These are phyloP conservation scores for Rousettus madagascariensis DNA, from an alignment of 2,797 vertebrate species.

Conservation along the genomic window DNA sequence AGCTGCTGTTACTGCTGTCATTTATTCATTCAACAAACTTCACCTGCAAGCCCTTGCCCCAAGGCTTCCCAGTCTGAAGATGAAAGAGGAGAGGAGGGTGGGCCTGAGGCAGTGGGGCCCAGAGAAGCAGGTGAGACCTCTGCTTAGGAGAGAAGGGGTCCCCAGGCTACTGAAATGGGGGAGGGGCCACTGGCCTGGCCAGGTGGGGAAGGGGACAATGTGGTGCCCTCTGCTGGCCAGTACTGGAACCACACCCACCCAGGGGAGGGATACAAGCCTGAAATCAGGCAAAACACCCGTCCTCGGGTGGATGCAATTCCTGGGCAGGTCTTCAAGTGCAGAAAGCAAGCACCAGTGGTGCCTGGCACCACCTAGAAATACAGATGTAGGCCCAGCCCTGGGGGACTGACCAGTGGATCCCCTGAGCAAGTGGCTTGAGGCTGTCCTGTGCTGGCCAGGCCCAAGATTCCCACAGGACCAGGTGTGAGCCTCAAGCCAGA, in stretches of 20 bases:
- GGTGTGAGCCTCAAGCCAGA: not conserved
- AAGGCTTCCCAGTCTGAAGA: not conserved
- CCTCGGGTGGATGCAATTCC: not conserved
- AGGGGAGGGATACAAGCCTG: not conserved
- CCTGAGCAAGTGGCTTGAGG: not conserved
- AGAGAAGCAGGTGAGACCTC: not conserved
- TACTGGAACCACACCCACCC: not conserved
- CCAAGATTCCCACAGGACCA: not conserved
- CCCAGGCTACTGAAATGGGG: slow-evolving; percentile 60
- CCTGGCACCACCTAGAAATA: not conserved
- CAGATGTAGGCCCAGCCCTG: not conserved
- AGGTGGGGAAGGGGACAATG: too few species aligned
- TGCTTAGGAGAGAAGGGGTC: not conserved
- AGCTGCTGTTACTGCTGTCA: not conserved
- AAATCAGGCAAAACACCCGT: not conserved
- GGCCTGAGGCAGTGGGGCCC: not conserved
- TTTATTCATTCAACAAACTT: not conserved
- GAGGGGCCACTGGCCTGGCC: slow-evolving; percentile 63
- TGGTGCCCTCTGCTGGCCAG: not conserved
- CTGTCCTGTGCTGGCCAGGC: not conserved
- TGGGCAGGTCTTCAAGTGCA: not conserved
- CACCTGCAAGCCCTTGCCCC: not conserved
- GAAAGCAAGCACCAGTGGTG: not conserved
- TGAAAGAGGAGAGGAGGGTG: not conserved
- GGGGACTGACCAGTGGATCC: not conserved